phyloP scores from a whole-genome alignment of 1,140 invertebrate species.

The Rhopalosiphum maidis region DNA sequence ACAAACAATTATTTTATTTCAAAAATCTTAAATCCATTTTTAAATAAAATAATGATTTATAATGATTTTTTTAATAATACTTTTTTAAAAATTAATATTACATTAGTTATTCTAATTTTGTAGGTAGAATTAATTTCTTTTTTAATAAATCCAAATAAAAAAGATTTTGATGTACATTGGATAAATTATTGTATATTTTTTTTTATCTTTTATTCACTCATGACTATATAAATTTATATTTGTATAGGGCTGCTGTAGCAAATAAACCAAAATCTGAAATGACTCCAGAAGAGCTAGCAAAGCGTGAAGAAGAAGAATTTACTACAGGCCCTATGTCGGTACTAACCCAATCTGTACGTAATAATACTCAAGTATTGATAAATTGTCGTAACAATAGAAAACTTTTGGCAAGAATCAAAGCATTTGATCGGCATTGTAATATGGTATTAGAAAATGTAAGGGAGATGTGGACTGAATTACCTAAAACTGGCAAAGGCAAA shows the following conservation, averaged over 20 bases:
- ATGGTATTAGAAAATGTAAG: slow-evolving; percentile 99
- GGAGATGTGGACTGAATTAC: slow-evolving; percentile 99
- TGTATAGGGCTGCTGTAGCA: slow-evolving; percentile 70
- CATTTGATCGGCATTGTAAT: slow-evolving; percentile 99
- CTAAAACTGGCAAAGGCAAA: slow-evolving; percentile 96
- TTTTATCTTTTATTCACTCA: not conserved
- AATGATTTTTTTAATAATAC: too few relatives aligned
- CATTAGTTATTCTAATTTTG: too few relatives aligned
- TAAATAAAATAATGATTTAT: too few relatives aligned
- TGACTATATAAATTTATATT: not conserved
- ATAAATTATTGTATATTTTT: too few relatives aligned
- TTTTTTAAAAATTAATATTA: too few relatives aligned
- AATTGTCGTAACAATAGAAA: slow-evolving; percentile 90
- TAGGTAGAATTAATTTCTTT: too few relatives aligned
- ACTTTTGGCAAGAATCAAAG: slow-evolving; percentile 94
- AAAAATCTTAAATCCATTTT: too few relatives aligned
- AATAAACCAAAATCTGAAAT: slow-evolving; percentile 90
- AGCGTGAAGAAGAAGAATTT: slow-evolving; percentile 98
- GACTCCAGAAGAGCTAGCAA: slow-evolving; percentile 93
- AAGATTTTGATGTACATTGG: too few relatives aligned
- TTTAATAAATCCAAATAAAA: too few relatives aligned
- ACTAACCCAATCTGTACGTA: slow-evolving; percentile 96
- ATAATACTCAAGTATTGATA: slow-evolving; percentile 84
- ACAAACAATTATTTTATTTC: too few relatives aligned
- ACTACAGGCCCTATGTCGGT: slow-evolving; percentile 98